These are phyloP conservation scores for Tinamus guttatus DNA, from an alignment of 2,113 vertebrate species.

Conservation along the genomic window DNA sequence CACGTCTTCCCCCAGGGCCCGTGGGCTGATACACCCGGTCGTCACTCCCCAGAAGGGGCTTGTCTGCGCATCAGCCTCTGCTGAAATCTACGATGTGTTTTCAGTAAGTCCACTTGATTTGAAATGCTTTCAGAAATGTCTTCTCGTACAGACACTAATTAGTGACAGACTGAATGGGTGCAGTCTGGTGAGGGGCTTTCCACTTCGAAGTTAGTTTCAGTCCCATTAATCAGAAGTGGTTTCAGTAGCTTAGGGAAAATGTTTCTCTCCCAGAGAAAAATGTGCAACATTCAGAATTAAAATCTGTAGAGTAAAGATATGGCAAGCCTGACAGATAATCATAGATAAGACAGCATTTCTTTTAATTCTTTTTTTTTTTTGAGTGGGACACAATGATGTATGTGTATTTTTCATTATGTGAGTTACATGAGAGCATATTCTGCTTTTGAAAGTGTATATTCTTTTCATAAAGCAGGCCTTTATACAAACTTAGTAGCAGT, in stretches of 20 bases:
- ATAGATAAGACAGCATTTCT: background rate
- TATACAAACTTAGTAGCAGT: background rate
- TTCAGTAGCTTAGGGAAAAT: conserved; percentile 4
- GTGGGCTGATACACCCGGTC: background rate
- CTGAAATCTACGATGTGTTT: background rate
- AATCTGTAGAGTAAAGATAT: background rate
- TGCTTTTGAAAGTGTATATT: conserved; percentile 28
- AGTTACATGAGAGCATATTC: background rate
- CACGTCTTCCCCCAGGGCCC: background rate
- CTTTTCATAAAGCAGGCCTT: background rate
- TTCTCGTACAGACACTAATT: background rate
- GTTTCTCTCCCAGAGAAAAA: background rate
- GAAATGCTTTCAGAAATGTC: background rate
- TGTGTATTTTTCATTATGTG: background rate
- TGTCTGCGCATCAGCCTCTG: background rate
- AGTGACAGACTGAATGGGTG: background rate
- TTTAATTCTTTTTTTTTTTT: background rate
- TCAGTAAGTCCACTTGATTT: conserved; percentile 20
- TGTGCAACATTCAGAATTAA: background rate
- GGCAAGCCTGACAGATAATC: background rate
- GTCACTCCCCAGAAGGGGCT: conserved; percentile 13
- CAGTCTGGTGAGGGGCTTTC: background rate
- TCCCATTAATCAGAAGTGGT: background rate
- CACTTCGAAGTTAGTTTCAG: conserved; percentile 25
- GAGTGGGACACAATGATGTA: background rate